Evolutionary conservation across 2,797 vertebrate genomes (phyloP).

Genomic region (Alauda arvensis): DNA sequence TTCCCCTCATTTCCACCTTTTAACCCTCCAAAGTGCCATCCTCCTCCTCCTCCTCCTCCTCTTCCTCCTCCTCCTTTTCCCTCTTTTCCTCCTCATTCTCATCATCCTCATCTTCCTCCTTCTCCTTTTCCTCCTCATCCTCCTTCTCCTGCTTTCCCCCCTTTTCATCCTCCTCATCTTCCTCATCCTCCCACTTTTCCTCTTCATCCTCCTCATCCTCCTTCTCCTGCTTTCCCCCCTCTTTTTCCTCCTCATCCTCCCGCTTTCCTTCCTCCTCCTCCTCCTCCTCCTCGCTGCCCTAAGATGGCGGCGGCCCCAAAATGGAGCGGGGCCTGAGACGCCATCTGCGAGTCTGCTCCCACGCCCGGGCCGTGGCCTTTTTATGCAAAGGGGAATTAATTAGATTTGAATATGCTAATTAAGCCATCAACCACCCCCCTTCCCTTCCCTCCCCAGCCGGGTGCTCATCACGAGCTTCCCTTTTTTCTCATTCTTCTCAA

Average conservation of each 20-base stretch:
- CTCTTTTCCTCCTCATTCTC: not conserved
- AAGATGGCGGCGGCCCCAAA: slow-evolving; percentile 38
- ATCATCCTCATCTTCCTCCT: not conserved
- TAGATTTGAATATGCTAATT: slow-evolving; percentile 67
- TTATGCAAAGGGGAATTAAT: slow-evolving; percentile 62
- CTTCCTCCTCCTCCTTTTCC: not conserved
- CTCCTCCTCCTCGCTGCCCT: not conserved
- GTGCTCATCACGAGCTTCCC: not conserved
- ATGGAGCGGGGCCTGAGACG: slow-evolving; percentile 37
- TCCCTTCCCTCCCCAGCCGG: not conserved
- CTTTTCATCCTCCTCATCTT: not conserved
- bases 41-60: not conserved
- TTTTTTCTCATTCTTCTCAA: slow-evolving; percentile 28
- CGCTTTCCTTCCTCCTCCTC: not conserved
- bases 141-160: not conserved
- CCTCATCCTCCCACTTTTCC: not conserved
- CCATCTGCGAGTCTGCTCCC: slow-evolving; percentile 51
- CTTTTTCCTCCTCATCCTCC: too few species aligned
- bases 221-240: too few species aligned
- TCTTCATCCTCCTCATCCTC: not conserved
- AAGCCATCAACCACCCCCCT: not conserved
- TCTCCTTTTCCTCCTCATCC: not conserved
- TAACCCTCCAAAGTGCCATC: not conserved
- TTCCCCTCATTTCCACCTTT: too few species aligned
- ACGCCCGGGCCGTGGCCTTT: slow-evolving; percentile 44